Evolutionary conservation across 2,113 vertebrate species (phyloP).

Genomic region (Corynorhinus townsendii): DNA sequence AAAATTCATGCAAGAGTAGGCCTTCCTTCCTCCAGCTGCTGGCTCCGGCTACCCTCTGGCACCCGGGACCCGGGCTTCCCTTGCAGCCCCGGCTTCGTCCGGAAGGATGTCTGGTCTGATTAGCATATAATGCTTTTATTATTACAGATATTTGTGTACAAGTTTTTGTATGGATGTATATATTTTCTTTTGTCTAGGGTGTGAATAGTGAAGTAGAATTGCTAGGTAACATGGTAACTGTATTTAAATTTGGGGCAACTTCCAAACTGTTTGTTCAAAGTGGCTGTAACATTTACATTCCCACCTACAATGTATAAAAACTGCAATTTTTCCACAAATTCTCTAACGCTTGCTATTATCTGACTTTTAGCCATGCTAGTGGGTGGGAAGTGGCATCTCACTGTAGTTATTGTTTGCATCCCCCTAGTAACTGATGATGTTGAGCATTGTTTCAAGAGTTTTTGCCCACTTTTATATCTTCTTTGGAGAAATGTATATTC

Average conservation of each 20-base stretch:
- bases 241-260: not conserved
- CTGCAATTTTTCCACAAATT: not conserved
- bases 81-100: fast-evolving
- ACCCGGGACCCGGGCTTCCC: too few relatives aligned
- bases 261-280: not conserved
- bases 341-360: not conserved
- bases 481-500: not conserved
- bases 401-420: not conserved
- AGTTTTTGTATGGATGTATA: not conserved
- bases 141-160: not conserved
- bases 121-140: too few relatives aligned
- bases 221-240: not conserved
- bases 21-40: too few relatives aligned
- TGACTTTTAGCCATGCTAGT: not conserved
- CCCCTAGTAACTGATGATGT: not conserved
- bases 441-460: not conserved
- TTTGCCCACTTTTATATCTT: not conserved
- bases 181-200: not conserved
- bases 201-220: not conserved
- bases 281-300: not conserved
- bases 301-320: not conserved
- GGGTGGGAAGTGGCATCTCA: not conserved
- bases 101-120: too few relatives aligned
- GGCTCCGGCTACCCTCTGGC: too few relatives aligned
- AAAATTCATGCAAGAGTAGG: too few relatives aligned